Conservation (phyloP, 1,140 invertebrate species). For the Manduca sexta region DNA sequence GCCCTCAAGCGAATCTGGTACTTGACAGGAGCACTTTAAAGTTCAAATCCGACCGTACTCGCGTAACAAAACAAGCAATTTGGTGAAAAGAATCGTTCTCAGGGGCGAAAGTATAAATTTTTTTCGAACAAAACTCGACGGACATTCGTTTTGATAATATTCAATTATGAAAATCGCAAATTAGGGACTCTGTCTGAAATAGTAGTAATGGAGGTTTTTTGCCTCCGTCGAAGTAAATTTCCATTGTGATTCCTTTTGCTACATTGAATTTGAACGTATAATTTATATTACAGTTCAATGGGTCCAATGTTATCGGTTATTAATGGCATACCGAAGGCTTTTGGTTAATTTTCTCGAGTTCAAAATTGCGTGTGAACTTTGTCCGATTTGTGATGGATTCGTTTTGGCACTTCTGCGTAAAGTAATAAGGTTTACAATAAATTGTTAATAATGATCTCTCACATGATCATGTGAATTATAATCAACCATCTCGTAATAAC, state of each 20-base stretch:
- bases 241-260: slow-evolving; percentile 26
- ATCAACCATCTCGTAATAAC: too few relatives aligned
- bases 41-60: slow-evolving; percentile 15
- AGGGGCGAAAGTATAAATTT: slow-evolving; percentile 27
- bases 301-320: slow-evolving; percentile 23
- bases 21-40: slow-evolving; percentile 19
- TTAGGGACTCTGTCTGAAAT: slow-evolving; percentile 29
- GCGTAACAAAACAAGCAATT: slow-evolving; percentile 32
- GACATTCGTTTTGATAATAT: slow-evolving; percentile 42
- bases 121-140: slow-evolving; percentile 26
- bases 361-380: background rate
- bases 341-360: slow-evolving; percentile 6
- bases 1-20: slow-evolving; percentile 8
- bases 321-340: slow-evolving; percentile 10
- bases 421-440: too few relatives aligned
- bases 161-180: slow-evolving; percentile 48
- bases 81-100: slow-evolving; percentile 20
- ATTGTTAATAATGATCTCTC: too few relatives aligned
- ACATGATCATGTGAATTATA: too few relatives aligned
- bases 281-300: slow-evolving; percentile 30
- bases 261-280: slow-evolving; percentile 26
- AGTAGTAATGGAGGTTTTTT: slow-evolving; percentile 29
- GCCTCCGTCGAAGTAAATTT: slow-evolving; percentile 17
- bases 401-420: background rate
- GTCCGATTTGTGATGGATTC: too few relatives aligned